Base-by-base conservation (phyloP, 92 coral and sea anemone genomes). In the Virgularia gustaviana region DNA sequence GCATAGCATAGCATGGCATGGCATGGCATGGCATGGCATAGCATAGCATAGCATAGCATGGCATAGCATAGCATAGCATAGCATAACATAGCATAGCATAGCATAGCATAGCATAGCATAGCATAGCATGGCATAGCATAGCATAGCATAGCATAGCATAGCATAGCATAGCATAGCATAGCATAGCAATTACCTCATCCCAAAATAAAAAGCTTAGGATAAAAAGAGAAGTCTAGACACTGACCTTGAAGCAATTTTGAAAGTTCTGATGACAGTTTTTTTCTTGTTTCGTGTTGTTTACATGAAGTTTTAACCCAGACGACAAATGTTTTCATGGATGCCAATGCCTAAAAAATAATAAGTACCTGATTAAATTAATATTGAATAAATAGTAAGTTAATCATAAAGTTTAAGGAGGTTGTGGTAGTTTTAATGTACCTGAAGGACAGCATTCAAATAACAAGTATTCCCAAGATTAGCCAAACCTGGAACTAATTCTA, bases 391-490 rank as follows among this genome's bases (percentile, higher is more conserved):
- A 1, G 61, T 15, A 7, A n/a, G 30, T 28, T 70, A 16, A 33
- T 30, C 9, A 7, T 47, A 12, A 8, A n/a, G n/a, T n/a, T n/a
- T n/a, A n/a, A n/a, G n/a, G n/a, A n/a, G n/a, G n/a, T n/a, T n/a
- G n/a, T n/a, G n/a, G n/a, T n/a, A 31, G 35, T 12, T 29, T 23
- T 18, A 10, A 61, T 60, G 45, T 62, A 92, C 98, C 98, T 92
- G 98, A 11, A 92, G 73, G 33, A 89, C 82, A 20, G 90, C 83
- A 63, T 92, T 92, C 85, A 92, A 83, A 61, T 89, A 92, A 61
- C 98, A 92, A 11, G 98, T 89, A 56, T 92, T 92, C 3, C 98
- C 98, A 63, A 86, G 85, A 63, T 92, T 92, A 36, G 76, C 38
- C 28, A 92, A 78, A 2, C 98, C 98, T 53, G 88, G 86, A 58